Evolutionary conservation across 2,888 invertebrate genomes (phyloP), one percentile per base, ranked within the genome.

Genomic region (Spodoptera picta): DNA sequence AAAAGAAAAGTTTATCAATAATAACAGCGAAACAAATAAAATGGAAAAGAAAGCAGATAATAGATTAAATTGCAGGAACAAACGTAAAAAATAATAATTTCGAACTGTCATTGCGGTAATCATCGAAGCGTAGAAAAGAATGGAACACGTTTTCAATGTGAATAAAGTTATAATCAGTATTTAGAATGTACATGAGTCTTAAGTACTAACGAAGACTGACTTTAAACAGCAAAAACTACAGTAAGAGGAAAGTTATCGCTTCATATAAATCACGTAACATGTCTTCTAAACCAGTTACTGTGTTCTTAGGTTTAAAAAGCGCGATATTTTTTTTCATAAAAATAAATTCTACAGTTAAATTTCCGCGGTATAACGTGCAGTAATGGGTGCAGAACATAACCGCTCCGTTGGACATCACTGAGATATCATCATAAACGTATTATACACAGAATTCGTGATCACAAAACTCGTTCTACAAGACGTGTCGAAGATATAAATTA

Each of bases 321-420:
- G 50, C 55, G 52, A 65, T 60, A 53, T 65, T 70, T 71, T 36
- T 67, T 57, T 62, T 19, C 19, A 55, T 36, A 67, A 55, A 59
- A 69, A 73, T 68, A 41, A 59, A 56, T 65, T 74, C 71, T 77
- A 72, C 76, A 75, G 79, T 79, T 73, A 73, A 62, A 65, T 75
- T 73, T 67, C 66, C 64, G 59, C 49, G 60, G 69, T 69, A 58
- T 63, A 67, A 72, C 64, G 59, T 67, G 73, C 58, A 75, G 73
- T 76, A 83, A 85, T 83, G 84, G 74, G 80, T 83, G 85, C 83
- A 84, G 79, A 83, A 85, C 83, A 80, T 72, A 78, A 75, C 70
- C 73, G 84, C 75, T 79, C 73, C 60, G 79, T 69, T 77, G 79
- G 70, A 71, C 64, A 79, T 69, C 56, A 67, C 54, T 65, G 67